Evolutionary conservation across 2,113 vertebrate species (phyloP), one percentile per base, ranked within the genome.

Genomic region (Leptocoma aspasia): DNA sequence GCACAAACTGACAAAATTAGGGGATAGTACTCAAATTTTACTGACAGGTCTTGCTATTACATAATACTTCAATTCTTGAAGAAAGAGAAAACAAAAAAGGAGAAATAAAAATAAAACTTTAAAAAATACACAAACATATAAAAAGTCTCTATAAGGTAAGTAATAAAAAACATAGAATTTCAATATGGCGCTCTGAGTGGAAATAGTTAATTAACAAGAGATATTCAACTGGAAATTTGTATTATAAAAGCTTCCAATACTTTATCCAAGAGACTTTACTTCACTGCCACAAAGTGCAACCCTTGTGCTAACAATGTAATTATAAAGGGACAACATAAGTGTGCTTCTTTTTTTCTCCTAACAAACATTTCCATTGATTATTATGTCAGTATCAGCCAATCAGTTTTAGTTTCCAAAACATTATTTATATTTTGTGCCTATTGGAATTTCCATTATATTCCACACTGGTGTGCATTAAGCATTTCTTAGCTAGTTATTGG

Each of bases 281-380:
- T 87, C 39, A 44, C 68, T 92, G 23, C 20, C 90, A 30, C 44
- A 78, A 85, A 94, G 61, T 52, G 22, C 78, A 94, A 92, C 6
- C 9, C 15, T 68, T 94, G 49, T 64, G 35, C 22, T 87, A 73
- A 44, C 15, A 87, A 27, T 44, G 11, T 93, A 86, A 88, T 94
- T 94, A 68, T 83, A 82, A 95, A 91, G 24, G 7, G 50, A 44
- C 76, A 94, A 84, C 11, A 6, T 84, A n/a, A n/a, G 82, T 88
- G 66, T 60, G 18, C 7, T 80, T 50, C 39, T n/a, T 78, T 52
- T 59, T 75, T 97, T 97, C 68, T 83, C 59, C 50, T 57, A 57
- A 92, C 42, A 94, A 93, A 94, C 7, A 35, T 76, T 91, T 90
- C 30, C 14, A 83, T 24, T 77, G 42, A 90, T 96, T 86, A 86